phyloP scores from a whole-genome alignment of 2,797 vertebrate genomes.

The Spinibarbus caldwelli region DNA sequence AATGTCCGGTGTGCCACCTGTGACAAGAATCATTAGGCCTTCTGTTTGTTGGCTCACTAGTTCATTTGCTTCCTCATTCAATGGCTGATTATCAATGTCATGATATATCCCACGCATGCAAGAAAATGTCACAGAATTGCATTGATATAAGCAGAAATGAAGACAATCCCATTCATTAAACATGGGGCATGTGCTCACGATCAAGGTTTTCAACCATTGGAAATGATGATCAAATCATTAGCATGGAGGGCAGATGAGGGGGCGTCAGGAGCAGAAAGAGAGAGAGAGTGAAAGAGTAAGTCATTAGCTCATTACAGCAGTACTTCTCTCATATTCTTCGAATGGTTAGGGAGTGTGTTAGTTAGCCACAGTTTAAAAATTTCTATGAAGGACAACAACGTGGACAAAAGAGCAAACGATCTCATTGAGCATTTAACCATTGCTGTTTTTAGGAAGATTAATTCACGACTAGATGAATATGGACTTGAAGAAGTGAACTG shows the following conservation, averaged over 20 bases:
- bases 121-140: constrained; percentile 2
- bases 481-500: constrained; percentile 26
- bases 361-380: constrained; percentile 34
- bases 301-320: constrained; percentile 73
- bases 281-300: constrained; percentile 61
- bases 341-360: constrained; percentile 44
- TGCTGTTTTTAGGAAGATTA: constrained; percentile 1
- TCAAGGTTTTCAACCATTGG: constrained; percentile 15
- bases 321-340: constrained; percentile 66
- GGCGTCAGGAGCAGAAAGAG: constrained; percentile 63
- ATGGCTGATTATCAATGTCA: neutral
- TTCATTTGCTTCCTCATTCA: constrained; percentile 6
- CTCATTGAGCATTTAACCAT: neutral
- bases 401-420: constrained; percentile 17
- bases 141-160: constrained; percentile 9
- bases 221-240: constrained; percentile 48
- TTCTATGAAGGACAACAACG: constrained; percentile 1
- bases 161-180: constrained; percentile 9
- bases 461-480: constrained; percentile 1
- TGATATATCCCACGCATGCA: neutral
- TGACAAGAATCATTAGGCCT: constrained; percentile 2
- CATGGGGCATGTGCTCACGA: constrained; percentile 12
- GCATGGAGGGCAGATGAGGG: constrained; percentile 40
- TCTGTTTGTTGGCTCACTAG: constrained; percentile 2
- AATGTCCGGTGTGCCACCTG: constrained; percentile 39